phyloP scores from a whole-genome alignment of 2,888 invertebrate genomes.

The Noctua pronuba region DNA sequence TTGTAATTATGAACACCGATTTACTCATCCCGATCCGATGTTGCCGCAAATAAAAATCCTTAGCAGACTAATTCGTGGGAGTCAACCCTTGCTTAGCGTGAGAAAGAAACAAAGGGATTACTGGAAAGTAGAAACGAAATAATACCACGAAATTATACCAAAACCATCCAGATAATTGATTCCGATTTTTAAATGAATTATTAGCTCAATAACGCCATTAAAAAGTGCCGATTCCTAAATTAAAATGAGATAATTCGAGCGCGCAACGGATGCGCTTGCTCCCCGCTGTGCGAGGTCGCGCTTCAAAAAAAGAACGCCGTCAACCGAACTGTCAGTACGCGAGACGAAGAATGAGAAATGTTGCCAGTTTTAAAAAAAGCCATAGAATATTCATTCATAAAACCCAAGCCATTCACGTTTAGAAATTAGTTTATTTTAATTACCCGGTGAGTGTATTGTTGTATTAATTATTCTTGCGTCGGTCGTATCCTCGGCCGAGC shows the following conservation, averaged over 20 bases:
- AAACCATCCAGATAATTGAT: slow-evolving; percentile 66
- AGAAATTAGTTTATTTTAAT: slow-evolving; percentile 90
- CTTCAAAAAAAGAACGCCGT: slow-evolving; percentile 86
- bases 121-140: slow-evolving; percentile 63
- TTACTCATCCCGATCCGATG: slow-evolving; percentile 85
- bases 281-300: slow-evolving; percentile 88
- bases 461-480: slow-evolving; percentile 86
- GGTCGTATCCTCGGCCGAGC: slow-evolving; percentile 74
- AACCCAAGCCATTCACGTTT: slow-evolving; percentile 82
- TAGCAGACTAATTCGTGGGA: slow-evolving; percentile 87
- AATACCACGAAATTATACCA: slow-evolving; percentile 61
- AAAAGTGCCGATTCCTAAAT: slow-evolving; percentile 82
- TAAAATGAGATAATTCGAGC: slow-evolving; percentile 87
- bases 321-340: slow-evolving; percentile 87
- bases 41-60: slow-evolving; percentile 85
- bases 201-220: slow-evolving; percentile 70
- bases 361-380: slow-evolving; percentile 83
- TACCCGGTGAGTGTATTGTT: slow-evolving; percentile 87
- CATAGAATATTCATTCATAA: slow-evolving; percentile 87
- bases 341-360: slow-evolving; percentile 87
- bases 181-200: slow-evolving; percentile 69
- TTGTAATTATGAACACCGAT: slow-evolving; percentile 88
- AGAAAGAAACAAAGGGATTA: slow-evolving; percentile 80
- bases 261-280: slow-evolving; percentile 85
- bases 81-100: slow-evolving; percentile 85